Evolutionary conservation across 2,888 invertebrate species (phyloP).

Genomic region (Eupeodes luniger): DNA sequence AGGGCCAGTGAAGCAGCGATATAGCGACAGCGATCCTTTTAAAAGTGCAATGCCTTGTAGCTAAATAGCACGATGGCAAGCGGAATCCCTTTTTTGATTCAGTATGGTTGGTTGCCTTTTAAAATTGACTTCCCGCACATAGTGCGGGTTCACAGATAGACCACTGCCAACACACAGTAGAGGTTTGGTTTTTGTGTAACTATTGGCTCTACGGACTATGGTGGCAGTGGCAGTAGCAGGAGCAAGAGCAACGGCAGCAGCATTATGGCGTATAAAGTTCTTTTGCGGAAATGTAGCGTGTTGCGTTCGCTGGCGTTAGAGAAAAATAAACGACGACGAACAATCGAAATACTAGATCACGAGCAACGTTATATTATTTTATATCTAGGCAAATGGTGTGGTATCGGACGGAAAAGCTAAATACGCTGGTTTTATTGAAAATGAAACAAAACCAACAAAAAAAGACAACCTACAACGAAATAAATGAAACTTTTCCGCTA

Average conservation of each 20-base stretch:
- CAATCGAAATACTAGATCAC: slow-evolving; percentile 10
- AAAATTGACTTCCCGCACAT: slow-evolving; percentile 75
- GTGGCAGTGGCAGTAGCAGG: background rate
- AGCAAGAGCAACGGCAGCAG: no score
- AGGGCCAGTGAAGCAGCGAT: background rate
- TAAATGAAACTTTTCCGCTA: slow-evolving; percentile 26
- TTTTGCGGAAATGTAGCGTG: slow-evolving; percentile 62
- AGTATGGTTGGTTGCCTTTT: slow-evolving; percentile 72
- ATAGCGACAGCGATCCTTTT: slow-evolving; percentile 41
- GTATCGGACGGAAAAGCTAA: slow-evolving; percentile 54
- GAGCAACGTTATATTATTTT: slow-evolving; percentile 3
- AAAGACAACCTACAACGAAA: background rate
- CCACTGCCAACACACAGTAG: slow-evolving; percentile 58
- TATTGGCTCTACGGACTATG: background rate
- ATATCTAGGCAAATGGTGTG: slow-evolving; percentile 5
- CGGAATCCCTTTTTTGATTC: slow-evolving; percentile 72
- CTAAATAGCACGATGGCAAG: slow-evolving; percentile 59
- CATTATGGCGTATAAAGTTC: slow-evolving; percentile 38
- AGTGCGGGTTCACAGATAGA: slow-evolving; percentile 70
- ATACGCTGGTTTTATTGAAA: slow-evolving; percentile 46
- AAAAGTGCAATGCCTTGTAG: slow-evolving; percentile 58
- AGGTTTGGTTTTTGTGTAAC: slow-evolving; percentile 58
- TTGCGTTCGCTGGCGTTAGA: slow-evolving; percentile 42
- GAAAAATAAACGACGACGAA: slow-evolving; percentile 16
- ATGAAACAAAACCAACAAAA: slow-evolving; percentile 18